phyloP scores from a whole-genome alignment of 23 tunicate genomes.

The Diplosoma virens region DNA sequence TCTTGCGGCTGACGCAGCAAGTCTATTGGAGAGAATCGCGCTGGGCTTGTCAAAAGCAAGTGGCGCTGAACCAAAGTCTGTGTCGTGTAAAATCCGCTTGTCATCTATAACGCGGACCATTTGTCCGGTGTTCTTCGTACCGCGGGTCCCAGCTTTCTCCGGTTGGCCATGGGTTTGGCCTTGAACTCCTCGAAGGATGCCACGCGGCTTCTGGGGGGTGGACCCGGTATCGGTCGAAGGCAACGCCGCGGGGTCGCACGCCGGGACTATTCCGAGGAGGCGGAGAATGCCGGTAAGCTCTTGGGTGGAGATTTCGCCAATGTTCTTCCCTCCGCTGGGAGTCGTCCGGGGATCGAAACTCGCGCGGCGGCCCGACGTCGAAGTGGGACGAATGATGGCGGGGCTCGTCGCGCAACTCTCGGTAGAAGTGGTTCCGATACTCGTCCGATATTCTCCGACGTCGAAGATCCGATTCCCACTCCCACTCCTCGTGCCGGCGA shows the following conservation, averaged over 20 bases:
- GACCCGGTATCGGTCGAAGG: neutral
- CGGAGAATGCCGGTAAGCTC: conserved; percentile 24
- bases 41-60: neutral
- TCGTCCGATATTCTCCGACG: neutral
- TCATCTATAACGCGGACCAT: conserved; percentile 16
- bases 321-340: neutral
- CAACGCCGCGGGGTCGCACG: neutral
- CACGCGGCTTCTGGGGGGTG: neutral
- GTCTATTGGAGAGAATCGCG: neutral
- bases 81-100: neutral
- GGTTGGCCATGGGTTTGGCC: conserved; percentile 1
- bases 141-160: neutral
- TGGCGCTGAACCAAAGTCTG: conserved; percentile 6
- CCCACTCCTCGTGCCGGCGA: neutral
- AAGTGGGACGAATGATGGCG: neutral
- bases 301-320: conserved; percentile 7
- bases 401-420: neutral
- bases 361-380: neutral
- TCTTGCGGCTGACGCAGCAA: neutral
- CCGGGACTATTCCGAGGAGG: conserved; percentile 14
- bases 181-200: conserved; percentile 7
- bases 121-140: neutral
- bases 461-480: neutral
- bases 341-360: neutral
- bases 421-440: neutral